These are phyloP conservation scores for Thalassoma bifasciatum DNA, from an alignment of 2,113 vertebrate genomes.

Conservation along the genomic window DNA sequence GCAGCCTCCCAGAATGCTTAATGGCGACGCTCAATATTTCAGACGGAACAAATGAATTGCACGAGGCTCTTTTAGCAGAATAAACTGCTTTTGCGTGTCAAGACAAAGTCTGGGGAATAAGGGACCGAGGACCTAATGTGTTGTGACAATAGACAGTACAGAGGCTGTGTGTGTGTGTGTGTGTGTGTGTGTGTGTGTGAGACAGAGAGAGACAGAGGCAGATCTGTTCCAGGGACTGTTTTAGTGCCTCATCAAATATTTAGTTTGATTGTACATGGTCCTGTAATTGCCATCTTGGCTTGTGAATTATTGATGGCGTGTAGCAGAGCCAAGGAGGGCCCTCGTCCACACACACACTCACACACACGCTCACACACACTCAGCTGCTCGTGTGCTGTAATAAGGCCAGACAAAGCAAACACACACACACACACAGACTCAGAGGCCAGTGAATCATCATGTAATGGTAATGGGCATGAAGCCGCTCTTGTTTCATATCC, in stretches of 20 bases:
- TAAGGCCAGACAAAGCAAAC: constrained; percentile 45
- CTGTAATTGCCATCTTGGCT: constrained; percentile 87
- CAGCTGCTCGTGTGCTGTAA: constrained; percentile 36
- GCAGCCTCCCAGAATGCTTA: constrained; percentile 17
- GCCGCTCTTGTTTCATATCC: constrained; percentile 71
- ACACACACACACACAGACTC: constrained; percentile 17
- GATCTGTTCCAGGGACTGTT: constrained; percentile 84
- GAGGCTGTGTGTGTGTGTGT: constrained; percentile 22
- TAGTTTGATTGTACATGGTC: constrained; percentile 87
- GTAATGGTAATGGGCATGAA: constrained; percentile 51
- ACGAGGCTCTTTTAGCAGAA: constrained; percentile 68
- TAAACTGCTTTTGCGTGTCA: constrained; percentile 70
- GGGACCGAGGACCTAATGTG: constrained; percentile 59
- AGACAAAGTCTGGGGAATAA: constrained; percentile 70
- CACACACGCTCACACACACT: constrained; percentile 57
- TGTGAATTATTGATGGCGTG: constrained; percentile 86
- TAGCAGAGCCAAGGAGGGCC: constrained; percentile 75
- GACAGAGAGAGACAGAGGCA: constrained; percentile 59
- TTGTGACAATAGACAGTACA: constrained; percentile 66
- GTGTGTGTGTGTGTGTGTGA: constrained; percentile 17
- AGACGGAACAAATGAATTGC: constrained; percentile 72
- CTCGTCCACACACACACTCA: constrained; percentile 40
- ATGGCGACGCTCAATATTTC: constrained; percentile 63
- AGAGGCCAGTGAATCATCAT: constrained; percentile 60
- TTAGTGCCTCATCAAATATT: constrained; percentile 89